A percentile compares a stretch with the other conserved stretches of the same genome.
Conservation (phyloP, 2,113 vertebrate genomes). For the Protomyctophum bolini region DNA sequence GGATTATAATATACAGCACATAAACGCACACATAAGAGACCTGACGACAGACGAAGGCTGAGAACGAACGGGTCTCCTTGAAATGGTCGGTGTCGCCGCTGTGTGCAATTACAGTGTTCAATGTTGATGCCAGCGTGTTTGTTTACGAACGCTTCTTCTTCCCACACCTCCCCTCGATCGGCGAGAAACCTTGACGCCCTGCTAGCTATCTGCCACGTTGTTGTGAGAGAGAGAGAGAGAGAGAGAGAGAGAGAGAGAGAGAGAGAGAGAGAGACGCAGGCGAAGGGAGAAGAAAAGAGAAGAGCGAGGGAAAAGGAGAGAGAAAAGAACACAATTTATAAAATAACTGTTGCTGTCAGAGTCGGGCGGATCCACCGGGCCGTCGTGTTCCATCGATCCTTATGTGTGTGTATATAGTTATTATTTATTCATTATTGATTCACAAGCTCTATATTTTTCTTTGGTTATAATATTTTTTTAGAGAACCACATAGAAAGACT, state of each 20-base stretch:
- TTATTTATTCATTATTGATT: too few species aligned
- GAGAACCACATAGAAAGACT: too few species aligned
- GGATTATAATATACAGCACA: too few species aligned
- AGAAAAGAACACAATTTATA: slow-evolving; percentile 26
- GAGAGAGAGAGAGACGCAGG: slow-evolving; percentile 35
- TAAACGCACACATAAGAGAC: slow-evolving; percentile 34
- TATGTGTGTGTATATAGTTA: too few species aligned
- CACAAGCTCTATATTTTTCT: too few species aligned
- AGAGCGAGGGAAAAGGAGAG: slow-evolving; percentile 43
- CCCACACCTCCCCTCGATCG: slow-evolving; percentile 48
- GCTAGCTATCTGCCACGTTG: slow-evolving; percentile 51
- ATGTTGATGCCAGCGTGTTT: slow-evolving; percentile 68
- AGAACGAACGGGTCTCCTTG: slow-evolving; percentile 45
- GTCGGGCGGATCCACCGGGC: too few species aligned
- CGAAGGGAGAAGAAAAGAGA: slow-evolving; percentile 21
- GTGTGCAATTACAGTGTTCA: slow-evolving; percentile 60
- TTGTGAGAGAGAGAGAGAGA: neutral
- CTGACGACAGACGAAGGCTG: slow-evolving; percentile 25
- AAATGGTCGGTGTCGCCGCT: slow-evolving; percentile 66
- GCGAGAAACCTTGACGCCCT: slow-evolving; percentile 65
- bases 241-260: neutral
- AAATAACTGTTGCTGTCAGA: too few species aligned
- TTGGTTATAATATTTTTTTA: too few species aligned
- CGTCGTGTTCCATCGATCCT: too few species aligned
- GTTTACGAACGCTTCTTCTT: slow-evolving; percentile 65